Base-by-base conservation (phyloP, 1,140 invertebrate genomes). In the Melanaphis sacchari region DNA sequence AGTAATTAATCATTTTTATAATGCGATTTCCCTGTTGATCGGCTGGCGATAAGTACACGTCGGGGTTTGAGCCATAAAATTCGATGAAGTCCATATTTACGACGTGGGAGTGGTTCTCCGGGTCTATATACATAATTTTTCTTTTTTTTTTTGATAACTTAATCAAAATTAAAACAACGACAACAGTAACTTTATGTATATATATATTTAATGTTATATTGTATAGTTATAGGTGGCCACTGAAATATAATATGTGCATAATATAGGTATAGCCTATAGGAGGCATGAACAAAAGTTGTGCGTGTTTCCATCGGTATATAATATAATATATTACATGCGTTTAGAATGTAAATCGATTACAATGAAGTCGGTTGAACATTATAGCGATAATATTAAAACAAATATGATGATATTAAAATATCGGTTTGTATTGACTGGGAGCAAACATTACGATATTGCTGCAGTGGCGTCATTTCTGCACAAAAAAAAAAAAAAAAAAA, bases 1-100 rank as follows among this genome's bases (percentile, higher is more conserved):
- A 93, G 91, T 93, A 93, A 93, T 93, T 93, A 93, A 93, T 93
- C 91, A 93, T 93, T 93, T 93, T 93, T 93, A 93, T 93, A 93
- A 93, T 93, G 91, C 91, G 91, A 93, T 93, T 93, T 93, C 91
- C 36, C 91, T 93, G 91, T 93, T 93, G 91, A 93, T 93, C 91
- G 81, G 43, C 46, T 46, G 46, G 91, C 91, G 91, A 93, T 93
- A 90, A 93, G 91, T 92, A 46, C 76, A 84, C 76, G 66, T 93
- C 91, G 26, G 41, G 46, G 81, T 66, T 54, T 40, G 49, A 38
- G 46, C 91, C 81, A 93, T 93, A 93, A 93, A 93, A 93, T 93
- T 93, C 91, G 91, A 93, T 93, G 91, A 93, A 93, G 91, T 93
- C 36, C 66, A 52, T 93, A 93, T 93, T 93, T 93, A 93, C 91